Evolutionary conservation across 1,140 invertebrate genomes (phyloP), one percentile per base, ranked within the genome.

Genomic region (Lutraria rhynchaena): DNA sequence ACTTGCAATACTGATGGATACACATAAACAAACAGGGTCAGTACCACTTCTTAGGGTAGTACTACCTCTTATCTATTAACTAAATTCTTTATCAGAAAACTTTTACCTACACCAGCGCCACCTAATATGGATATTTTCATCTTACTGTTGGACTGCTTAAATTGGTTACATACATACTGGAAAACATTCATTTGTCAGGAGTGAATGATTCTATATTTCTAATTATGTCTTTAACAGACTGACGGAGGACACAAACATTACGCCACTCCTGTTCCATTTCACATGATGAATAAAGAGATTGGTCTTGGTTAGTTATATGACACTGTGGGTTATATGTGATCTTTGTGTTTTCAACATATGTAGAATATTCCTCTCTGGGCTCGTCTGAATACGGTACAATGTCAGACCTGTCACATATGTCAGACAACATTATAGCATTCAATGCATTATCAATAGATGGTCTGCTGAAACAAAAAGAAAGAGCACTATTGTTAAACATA

Each of bases 71-170:
- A 57, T 13, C 53, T 7, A 55, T 37, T 37, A 27, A 61, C 33
- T 19, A 61, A 37, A 31, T 27, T 17, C 35, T 55, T 49, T 46
- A 35, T 46, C 35, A 41, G 53, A 49, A 55, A 55, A 27, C 53
- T 80, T 57, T 78, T 78, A 35, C 75, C 75, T 17, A 53, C 65
- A 11, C 76, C 63, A 46, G 46, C 60, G 13, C 61, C 46, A 58
- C 76, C 60, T 46, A 41, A 37, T 37, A 67, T 67, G n/a, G 46
- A 67, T 15, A 67, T 67, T 49, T 22, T 46, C 24, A 35, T 17
- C 3, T 3, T 11, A 29, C 27, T 46, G 37, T 46, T 3, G 19
- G 22, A 22, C 2, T 24, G 33, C 17, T 46, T 67, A 7, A 27
- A 63, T n/a, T n/a, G n/a, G 27, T 19, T 19, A 33, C 60, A 37